Base-by-base conservation (phyloP, 2,888 invertebrate species). In the Cephalotes varians region DNA sequence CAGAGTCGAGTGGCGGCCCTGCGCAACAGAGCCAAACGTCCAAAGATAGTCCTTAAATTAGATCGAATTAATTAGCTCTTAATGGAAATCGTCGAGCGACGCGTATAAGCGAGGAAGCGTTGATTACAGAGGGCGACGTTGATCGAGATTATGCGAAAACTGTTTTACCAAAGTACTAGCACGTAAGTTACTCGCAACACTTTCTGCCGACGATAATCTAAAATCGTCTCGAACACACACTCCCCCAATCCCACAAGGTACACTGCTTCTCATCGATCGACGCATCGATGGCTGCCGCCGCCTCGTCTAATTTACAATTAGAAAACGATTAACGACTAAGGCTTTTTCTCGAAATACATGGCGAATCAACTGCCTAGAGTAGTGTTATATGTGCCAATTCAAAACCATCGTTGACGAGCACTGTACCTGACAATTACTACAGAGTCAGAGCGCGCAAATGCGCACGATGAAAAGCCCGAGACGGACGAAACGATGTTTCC, bases 161-260 rank as follows among this genome's bases (percentile, higher is more conserved):
- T 21, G 76, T 90, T 91, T 92, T 90, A 90, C 91, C 93, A 93
- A 93, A 93, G 93, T 93, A 93, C 88, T 93, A 93, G 94, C 88
- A 87, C 80, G 90, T 93, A 93, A 93, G 93, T 65, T 69, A 76
- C 65, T 65, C 12, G 71, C 80, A 85, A 82, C n/a, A n/a, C 56
- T 76, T 71, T 76, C 76, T 73, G 60, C 74, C 72, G 74, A 74
- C 87, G 87, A 89, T 85, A 58, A 82, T 21, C 47, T 58, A 58
- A 65, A 37, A 56, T 80, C 71, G 62, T 54, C n/a, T n/a, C n/a
- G n/a, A n/a, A 28, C n/a, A 34, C 64, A 76, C 65, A 65, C 64
- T 34, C 49, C n/a, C 44, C 49, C 80, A 64, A 69, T 51, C 58
- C 54, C 40, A 49, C 74, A 72, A 56, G 88, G 80, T 81, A 62